A percentile compares a stretch with the other conserved stretches of the same genome.
These are phyloP conservation scores for Bradynema listronoti DNA, from an alignment of 1,140 invertebrate species.

Conservation along the genomic window DNA sequence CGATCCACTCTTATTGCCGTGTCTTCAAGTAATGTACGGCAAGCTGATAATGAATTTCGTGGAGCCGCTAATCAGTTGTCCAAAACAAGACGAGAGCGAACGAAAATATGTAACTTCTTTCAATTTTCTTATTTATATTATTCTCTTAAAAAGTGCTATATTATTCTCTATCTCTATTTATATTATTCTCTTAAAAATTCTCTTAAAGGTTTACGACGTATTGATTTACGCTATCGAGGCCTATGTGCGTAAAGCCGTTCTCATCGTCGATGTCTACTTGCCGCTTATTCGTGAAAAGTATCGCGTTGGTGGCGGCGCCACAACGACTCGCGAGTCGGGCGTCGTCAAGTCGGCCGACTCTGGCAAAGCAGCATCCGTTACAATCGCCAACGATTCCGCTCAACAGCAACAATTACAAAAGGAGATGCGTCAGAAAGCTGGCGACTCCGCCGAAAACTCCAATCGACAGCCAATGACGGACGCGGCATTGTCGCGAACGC, in stretches of 20 bases:
- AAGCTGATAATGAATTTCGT: slow-evolving; percentile 44
- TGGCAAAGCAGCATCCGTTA: slow-evolving; percentile 15
- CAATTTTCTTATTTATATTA: not conserved
- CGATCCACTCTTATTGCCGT: slow-evolving; percentile 30
- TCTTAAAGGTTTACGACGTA: slow-evolving; percentile 24
- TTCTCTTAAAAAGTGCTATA: not conserved
- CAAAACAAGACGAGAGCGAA: slow-evolving; percentile 28
- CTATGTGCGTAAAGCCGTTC: slow-evolving; percentile 34
- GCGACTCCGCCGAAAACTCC: too few species aligned
- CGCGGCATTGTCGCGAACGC: not conserved
- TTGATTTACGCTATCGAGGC: slow-evolving; percentile 32
- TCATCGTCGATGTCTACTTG: slow-evolving; percentile 23
- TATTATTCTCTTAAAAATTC: slow-evolving; percentile 2
- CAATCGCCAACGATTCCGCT: slow-evolving; percentile 14
- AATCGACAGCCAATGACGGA: not conserved
- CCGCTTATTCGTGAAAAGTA: slow-evolving; percentile 33
- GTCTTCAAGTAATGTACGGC: slow-evolving; percentile 38
- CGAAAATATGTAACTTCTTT: slow-evolving; percentile 27
- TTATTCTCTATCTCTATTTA: not conserved
- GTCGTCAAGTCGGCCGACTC: not conserved
- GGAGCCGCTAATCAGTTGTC: slow-evolving; percentile 32
- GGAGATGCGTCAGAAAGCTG: too few species aligned
- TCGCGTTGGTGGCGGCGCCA: not conserved
- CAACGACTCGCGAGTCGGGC: too few species aligned
- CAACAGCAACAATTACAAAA: too few species aligned